phyloP scores from a whole-genome alignment of 2,888 invertebrate species.

The Teinopalpus imperialis region DNA sequence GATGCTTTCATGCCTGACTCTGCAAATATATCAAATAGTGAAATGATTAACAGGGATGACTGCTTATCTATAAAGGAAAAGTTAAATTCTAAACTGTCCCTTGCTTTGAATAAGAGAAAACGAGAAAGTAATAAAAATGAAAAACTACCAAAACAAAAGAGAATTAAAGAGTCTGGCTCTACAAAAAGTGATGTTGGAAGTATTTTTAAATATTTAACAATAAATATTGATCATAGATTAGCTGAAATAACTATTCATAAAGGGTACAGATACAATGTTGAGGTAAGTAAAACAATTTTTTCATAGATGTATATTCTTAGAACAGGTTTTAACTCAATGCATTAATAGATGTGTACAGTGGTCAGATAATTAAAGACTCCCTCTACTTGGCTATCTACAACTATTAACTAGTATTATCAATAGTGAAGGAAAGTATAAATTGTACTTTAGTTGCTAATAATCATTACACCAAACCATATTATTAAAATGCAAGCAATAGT shows the following conservation, averaged over 20 bases:
- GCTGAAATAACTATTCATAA: conserved; percentile 63
- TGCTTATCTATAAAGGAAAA: conserved; percentile 72
- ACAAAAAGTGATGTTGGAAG: conserved; percentile 31
- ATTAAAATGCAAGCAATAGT: no score
- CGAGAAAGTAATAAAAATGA: conserved; percentile 56
- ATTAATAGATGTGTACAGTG: no score
- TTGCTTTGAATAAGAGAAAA: conserved; percentile 72
- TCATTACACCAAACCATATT: no score
- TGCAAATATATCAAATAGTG: conserved; percentile 37
- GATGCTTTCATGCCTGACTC: conserved; percentile 46
- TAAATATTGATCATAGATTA: conserved; percentile 57
- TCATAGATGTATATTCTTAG: background rate
- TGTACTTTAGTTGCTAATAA: no score
- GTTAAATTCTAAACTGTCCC: conserved; percentile 66
- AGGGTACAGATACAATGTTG: conserved; percentile 49
- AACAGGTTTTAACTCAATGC: no score
- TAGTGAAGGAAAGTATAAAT: no score
- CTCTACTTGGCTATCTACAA: no score
- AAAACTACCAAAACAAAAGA: conserved; percentile 61
- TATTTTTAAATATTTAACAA: conserved; percentile 51
- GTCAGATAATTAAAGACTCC: no score
- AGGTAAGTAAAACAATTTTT: conserved; percentile 44
- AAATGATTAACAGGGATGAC: conserved; percentile 68
- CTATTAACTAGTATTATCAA: no score
- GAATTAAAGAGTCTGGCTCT: conserved; percentile 31